A percentile compares a stretch with the other conserved stretches of the same genome.
phyloP scores from a whole-genome alignment of 2,113 vertebrate genomes.

The Hippocampus comes region DNA sequence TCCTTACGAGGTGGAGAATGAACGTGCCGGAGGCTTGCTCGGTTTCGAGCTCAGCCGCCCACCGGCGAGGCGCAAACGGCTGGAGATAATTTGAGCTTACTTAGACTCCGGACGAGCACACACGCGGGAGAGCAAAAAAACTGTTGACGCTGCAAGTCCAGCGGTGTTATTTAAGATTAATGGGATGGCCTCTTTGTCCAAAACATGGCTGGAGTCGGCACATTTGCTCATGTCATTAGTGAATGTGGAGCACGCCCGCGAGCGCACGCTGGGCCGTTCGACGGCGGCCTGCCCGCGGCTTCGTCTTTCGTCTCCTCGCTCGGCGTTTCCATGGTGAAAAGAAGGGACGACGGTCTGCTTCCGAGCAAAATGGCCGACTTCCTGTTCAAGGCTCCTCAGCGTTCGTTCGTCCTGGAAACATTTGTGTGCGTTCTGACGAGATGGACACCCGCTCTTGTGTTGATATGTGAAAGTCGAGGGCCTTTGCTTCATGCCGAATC shows the following conservation, averaged over 20 bases:
- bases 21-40: background rate
- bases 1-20: background rate
- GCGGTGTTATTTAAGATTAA: slow-evolving; percentile 9
- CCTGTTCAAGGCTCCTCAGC: too few species aligned
- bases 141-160: slow-evolving; percentile 16
- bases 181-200: background rate
- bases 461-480: too few species aligned
- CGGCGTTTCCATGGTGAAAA: background rate
- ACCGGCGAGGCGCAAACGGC: too few species aligned
- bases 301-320: background rate
- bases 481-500: too few species aligned
- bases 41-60: background rate
- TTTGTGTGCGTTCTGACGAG: too few species aligned
- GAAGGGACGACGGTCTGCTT: too few species aligned
- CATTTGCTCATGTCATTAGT: background rate
- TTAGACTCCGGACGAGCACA: background rate
- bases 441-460: too few species aligned
- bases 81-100: slow-evolving; percentile 33
- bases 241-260: background rate
- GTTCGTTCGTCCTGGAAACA: too few species aligned
- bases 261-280: background rate
- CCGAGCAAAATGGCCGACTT: too few species aligned
- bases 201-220: background rate
- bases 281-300: background rate
- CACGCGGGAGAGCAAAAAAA: background rate